A percentile compares a stretch with the other conserved stretches of the same genome.
These are phyloP conservation scores for Drosophila meridionalis DNA, from an alignment of 2,888 invertebrate species.

Conservation along the genomic window DNA sequence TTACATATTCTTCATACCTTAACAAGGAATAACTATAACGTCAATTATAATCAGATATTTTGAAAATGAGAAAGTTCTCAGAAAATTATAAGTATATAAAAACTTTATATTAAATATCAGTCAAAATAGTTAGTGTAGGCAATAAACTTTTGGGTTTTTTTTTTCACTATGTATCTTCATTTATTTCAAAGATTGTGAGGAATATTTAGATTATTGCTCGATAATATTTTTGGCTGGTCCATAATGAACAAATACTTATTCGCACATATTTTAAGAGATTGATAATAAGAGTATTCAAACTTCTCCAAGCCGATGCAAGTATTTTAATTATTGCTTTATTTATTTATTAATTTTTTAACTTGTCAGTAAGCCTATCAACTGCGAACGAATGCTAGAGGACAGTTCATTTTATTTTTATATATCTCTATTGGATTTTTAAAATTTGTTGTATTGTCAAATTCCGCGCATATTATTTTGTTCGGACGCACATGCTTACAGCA, in stretches of 20 bases:
- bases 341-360: conserved; percentile 9
- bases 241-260: too few relatives aligned
- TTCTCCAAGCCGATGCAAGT: neutral
- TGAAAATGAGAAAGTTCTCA: too few relatives aligned
- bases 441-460: conserved; percentile 57
- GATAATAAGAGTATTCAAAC: neutral
- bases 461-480: conserved; percentile 51
- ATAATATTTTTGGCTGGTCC: neutral
- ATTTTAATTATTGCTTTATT: neutral
- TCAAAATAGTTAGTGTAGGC: too few relatives aligned
- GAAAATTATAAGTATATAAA: too few relatives aligned
- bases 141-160: too few relatives aligned
- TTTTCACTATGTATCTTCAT: too few relatives aligned
- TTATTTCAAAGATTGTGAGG: too few relatives aligned
- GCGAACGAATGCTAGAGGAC: neutral
- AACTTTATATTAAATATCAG: too few relatives aligned
- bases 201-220: neutral
- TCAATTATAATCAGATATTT: too few relatives aligned
- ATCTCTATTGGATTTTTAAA: conserved; percentile 8
- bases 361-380: conserved; percentile 5
- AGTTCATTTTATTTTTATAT: conserved; percentile 5
- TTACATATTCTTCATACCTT: conserved; percentile 1
- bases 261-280: neutral
- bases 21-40: neutral
- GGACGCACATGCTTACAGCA: conserved; percentile 60